Base-by-base conservation (phyloP, 1,140 invertebrate genomes). In the Paracyclopina nana region DNA sequence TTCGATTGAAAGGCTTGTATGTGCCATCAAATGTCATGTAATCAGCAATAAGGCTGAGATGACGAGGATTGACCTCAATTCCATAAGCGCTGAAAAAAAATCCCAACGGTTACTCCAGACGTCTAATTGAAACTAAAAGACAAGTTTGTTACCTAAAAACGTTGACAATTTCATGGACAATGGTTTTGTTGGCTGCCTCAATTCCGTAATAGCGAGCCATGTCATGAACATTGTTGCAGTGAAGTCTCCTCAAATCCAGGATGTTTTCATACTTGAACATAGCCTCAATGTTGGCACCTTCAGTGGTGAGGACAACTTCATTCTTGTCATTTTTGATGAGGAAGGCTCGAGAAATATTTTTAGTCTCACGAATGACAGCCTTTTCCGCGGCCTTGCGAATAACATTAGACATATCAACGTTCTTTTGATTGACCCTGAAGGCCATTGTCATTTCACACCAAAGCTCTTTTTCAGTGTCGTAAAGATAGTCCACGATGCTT, bases 61-160 rank as follows among this genome's bases (percentile, higher is more conserved):
- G 95, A 29, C 91, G 70, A 2, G 80, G 76, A 69, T 97, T 87
- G 0, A 99, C 88, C 14, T 76, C 74, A 59, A 98, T 98, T 20
- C 90, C 90, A 61, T 99, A 99, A 3, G 87, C 85, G 58, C 79
- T 80, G 63, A 96, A 96, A n/a, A n/a, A n/a, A n/a, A n/a, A n/a
- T n/a, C n/a, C 88, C 62, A 85, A 80, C 61, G 78, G 75, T 27
- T 94, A 78, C 73, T 95, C 90, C 72, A 73, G 60, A 22, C 60
- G 61, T 41, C 52, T 52, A 24, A 22, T 18, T 42, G 56, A 27
- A 49, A 51, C 43, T 42, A n/a, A n/a, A n/a, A n/a, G n/a, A n/a
- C n/a, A n/a, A n/a, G n/a, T n/a, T n/a, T n/a, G n/a, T n/a, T n/a
- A n/a, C n/a, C n/a, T n/a, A n/a, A n/a, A n/a, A 14, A 52, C 48